phyloP scores from a whole-genome alignment of 2,888 invertebrate species.

The Philereme vetulata region DNA sequence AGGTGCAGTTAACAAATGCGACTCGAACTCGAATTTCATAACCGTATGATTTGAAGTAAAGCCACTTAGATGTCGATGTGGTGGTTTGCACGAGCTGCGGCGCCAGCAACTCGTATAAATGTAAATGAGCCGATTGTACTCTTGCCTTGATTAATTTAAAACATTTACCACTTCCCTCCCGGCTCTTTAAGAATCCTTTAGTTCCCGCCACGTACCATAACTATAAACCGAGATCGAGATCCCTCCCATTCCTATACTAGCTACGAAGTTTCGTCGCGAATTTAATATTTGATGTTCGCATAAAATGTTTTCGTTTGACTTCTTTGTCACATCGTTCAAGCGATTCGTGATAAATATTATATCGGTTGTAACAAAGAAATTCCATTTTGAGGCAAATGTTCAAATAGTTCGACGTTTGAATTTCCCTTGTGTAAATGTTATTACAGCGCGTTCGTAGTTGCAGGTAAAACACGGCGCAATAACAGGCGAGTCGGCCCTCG shows the following conservation, averaged over 20 bases:
- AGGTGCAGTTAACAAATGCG: too few species aligned
- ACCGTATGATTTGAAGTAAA: slow-evolving; percentile 38
- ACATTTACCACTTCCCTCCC: slow-evolving; percentile 59
- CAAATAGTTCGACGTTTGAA: slow-evolving; percentile 81
- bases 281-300: slow-evolving; percentile 58
- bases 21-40: background rate
- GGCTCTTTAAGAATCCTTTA: slow-evolving; percentile 46
- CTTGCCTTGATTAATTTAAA: slow-evolving; percentile 69
- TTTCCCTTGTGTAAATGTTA: slow-evolving; percentile 82
- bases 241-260: slow-evolving; percentile 11
- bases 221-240: slow-evolving; percentile 19
- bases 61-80: slow-evolving; percentile 59
- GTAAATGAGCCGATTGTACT: slow-evolving; percentile 70
- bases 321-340: slow-evolving; percentile 74
- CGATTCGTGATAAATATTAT: slow-evolving; percentile 60
- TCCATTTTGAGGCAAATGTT: slow-evolving; percentile 76
- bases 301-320: slow-evolving; percentile 60
- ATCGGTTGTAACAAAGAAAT: slow-evolving; percentile 78
- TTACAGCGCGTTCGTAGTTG: slow-evolving; percentile 68
- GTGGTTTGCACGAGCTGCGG: slow-evolving; percentile 56
- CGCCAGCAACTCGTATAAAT: slow-evolving; percentile 66
- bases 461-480: slow-evolving; percentile 74
- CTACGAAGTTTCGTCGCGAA: slow-evolving; percentile 33
- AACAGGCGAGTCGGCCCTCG: slow-evolving; percentile 55
- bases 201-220: slow-evolving; percentile 34